These are phyloP conservation scores for Thermophis baileyi DNA, from an alignment of 2,113 vertebrate genomes.

Conservation along the genomic window DNA sequence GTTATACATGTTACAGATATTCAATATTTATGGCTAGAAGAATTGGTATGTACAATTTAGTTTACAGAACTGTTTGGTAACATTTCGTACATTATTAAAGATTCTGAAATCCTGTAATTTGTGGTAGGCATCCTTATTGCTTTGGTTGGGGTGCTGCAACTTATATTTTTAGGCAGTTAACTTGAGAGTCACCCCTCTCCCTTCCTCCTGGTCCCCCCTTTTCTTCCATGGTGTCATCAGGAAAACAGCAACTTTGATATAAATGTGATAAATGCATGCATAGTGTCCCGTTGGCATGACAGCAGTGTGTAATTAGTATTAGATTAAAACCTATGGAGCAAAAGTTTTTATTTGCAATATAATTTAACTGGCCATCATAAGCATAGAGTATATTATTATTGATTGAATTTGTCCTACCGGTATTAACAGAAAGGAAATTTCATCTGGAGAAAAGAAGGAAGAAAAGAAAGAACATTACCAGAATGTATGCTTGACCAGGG, in stretches of 20 bases:
- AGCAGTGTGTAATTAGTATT: constrained; percentile 79
- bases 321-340: constrained; percentile 81
- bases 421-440: constrained; percentile 73
- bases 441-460: constrained; percentile 45
- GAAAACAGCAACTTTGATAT: constrained; percentile 68
- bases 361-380: constrained; percentile 81
- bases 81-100: constrained; percentile 99
- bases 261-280: constrained; percentile 77
- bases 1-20: constrained; percentile 98
- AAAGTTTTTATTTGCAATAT: constrained; percentile 74
- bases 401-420: constrained; percentile 71
- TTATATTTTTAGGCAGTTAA: constrained; percentile 53
- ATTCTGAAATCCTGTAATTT: constrained; percentile 88
- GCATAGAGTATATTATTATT: constrained; percentile 76
- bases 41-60: constrained; percentile 99
- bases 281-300: constrained; percentile 71
- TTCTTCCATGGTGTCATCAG: constrained; percentile 68
- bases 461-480: background rate
- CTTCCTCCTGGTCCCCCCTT: background rate
- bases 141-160: constrained; percentile 70
- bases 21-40: constrained; percentile 99
- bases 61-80: constrained; percentile 99
- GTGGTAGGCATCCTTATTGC: constrained; percentile 87
- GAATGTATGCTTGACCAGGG: background rate
- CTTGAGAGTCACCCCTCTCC: constrained; percentile 61